phyloP scores from a whole-genome alignment of 2,113 vertebrate species.

The Puntigrus tetrazona region DNA sequence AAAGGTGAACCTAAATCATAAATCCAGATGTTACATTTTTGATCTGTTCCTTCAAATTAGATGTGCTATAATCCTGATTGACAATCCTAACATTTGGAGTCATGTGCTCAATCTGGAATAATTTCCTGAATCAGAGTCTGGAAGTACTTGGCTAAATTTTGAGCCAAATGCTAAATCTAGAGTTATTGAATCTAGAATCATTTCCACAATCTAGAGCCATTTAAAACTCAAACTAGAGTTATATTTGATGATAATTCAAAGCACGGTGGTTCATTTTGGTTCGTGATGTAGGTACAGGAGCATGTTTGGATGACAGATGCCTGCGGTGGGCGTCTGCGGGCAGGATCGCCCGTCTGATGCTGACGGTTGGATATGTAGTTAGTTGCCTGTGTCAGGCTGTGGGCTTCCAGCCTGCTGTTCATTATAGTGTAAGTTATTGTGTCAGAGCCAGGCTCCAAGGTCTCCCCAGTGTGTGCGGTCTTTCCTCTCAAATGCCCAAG shows the following conservation, averaged over 20 bases:
- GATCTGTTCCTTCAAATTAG: background rate
- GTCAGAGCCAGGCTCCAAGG: constrained; percentile 19
- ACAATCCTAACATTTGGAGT: background rate
- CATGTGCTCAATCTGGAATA: background rate
- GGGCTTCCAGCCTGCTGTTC: constrained; percentile 20
- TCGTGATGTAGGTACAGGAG: background rate
- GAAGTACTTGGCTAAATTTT: background rate
- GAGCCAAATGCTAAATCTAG: background rate
- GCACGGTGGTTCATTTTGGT: background rate
- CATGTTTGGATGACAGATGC: background rate
- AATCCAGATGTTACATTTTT: background rate
- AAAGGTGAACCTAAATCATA: background rate
- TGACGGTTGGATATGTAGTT: constrained; percentile 25
- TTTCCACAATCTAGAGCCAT: background rate
- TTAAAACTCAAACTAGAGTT: background rate
- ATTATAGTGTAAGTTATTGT: constrained; percentile 26
- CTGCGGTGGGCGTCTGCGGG: constrained; percentile 2
- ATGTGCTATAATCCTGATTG: background rate
- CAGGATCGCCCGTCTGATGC: background rate
- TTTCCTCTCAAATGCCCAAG: constrained; percentile 16
- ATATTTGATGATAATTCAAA: background rate
- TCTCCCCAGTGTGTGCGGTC: background rate
- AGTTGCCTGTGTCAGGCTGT: constrained; percentile 10
- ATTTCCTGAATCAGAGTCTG: background rate
- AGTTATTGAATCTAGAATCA: no score